Percentiles rank a stretch among this genome's conserved stretches.
phyloP scores from a whole-genome alignment of 1,140 invertebrate genomes.

The Heliconius eleuchia region DNA sequence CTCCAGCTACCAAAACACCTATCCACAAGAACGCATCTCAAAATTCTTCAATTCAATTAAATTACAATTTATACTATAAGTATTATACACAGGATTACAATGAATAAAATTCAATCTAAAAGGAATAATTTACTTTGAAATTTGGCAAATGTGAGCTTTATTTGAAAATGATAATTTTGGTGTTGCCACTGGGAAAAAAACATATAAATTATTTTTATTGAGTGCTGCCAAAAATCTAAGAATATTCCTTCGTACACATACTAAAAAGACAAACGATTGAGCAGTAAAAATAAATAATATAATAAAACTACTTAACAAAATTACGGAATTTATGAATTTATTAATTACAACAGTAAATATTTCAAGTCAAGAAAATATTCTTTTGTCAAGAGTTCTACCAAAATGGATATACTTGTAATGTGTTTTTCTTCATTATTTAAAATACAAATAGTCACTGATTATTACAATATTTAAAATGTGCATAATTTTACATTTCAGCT shows the following conservation, averaged over 20 bases:
- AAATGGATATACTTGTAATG: background rate
- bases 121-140: background rate
- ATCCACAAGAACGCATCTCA: constrained; percentile 25
- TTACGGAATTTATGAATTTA: constrained; percentile 25
- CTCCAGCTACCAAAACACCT: constrained; percentile 26
- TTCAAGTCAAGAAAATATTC: background rate
- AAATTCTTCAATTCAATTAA: constrained; percentile 13
- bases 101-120: constrained; percentile 15
- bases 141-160: background rate
- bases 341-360: constrained; percentile 6
- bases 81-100: constrained; percentile 21
- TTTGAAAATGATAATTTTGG: background rate
- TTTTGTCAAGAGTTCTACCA: background rate
- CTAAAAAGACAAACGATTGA: constrained; percentile 18
- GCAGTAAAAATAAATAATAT: constrained; percentile 31
- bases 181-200: constrained; percentile 4
- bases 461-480: background rate
- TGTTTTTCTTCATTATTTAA: background rate
- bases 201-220: background rate
- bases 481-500: background rate
- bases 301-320: constrained; percentile 32
- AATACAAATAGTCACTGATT: constrained; percentile 1
- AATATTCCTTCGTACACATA: background rate
- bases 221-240: background rate
- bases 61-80: constrained; percentile 27